Percentiles rank a stretch among this genome's conserved stretches.
Evolutionary conservation across 92 coral and sea anemone genomes (phyloP).

Genomic region (Pocillopora meandrina): DNA sequence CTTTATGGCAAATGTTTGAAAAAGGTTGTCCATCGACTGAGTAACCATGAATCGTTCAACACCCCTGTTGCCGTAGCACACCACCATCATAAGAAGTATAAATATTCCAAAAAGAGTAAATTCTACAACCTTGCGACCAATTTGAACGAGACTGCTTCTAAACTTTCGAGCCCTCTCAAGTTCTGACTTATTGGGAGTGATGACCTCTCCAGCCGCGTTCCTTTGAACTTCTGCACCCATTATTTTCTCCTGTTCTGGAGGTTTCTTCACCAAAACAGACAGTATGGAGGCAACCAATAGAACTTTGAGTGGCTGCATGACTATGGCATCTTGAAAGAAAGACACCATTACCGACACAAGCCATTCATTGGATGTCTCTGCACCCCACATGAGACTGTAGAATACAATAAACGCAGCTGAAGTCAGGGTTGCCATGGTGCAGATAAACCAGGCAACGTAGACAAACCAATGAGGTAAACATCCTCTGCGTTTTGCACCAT

Average conservation of each 20-base stretch:
- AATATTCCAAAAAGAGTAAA: constrained; percentile 64
- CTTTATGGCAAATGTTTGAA: constrained; percentile 49
- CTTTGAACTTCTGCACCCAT: constrained; percentile 52
- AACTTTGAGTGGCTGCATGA: constrained; percentile 86
- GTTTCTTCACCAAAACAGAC: constrained; percentile 75
- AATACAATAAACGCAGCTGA: constrained; percentile 79
- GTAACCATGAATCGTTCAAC: constrained; percentile 66
- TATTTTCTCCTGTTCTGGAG: constrained; percentile 75
- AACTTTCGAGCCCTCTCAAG: constrained; percentile 66
- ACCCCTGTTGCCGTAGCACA: constrained; percentile 74
- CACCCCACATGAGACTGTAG: constrained; percentile 93
- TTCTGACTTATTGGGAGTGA: constrained; percentile 58
- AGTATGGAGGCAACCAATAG: constrained; percentile 73
- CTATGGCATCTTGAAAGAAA: constrained; percentile 82
- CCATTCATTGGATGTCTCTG: constrained; percentile 84
- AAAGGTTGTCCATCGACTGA: constrained; percentile 61
- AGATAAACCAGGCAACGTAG: constrained; percentile 78
- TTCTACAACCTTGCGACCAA: constrained; percentile 71
- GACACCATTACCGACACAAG: constrained; percentile 86
- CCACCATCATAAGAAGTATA: constrained; percentile 61
- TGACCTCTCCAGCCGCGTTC: constrained; percentile 27
- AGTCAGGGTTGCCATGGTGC: constrained; percentile 69
- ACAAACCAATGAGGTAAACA: constrained; percentile 80
- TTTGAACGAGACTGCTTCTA: constrained; percentile 60
- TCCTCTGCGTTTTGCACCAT: constrained; percentile 56